phyloP scores from a whole-genome alignment of 2,888 invertebrate genomes.

The Subacronicta megacephala region DNA sequence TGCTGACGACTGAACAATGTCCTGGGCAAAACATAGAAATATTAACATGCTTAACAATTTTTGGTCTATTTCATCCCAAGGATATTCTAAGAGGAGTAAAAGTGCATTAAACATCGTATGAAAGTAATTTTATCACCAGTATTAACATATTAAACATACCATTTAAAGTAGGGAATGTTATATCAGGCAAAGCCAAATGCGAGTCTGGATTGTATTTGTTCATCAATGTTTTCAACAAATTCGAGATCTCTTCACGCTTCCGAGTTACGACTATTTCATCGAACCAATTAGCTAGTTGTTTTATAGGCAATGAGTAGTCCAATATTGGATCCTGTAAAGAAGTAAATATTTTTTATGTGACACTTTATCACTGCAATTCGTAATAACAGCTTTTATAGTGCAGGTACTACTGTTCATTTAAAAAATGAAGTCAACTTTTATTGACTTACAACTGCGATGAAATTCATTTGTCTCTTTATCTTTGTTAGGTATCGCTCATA shows the following conservation, averaged over 20 bases:
- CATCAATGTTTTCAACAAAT: slow-evolving; percentile 93
- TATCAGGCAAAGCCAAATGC: slow-evolving; percentile 91
- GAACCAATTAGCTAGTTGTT: slow-evolving; percentile 96
- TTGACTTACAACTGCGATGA: too few relatives aligned
- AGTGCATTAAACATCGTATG: background rate
- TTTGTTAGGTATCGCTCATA: too few relatives aligned
- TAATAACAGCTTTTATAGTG: too few relatives aligned
- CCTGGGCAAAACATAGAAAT: too few relatives aligned
- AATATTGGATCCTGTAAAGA: slow-evolving; percentile 93
- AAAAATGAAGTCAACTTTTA: too few relatives aligned
- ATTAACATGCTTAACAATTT: too few relatives aligned
- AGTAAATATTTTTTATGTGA: background rate
- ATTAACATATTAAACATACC: slow-evolving; percentile 77
- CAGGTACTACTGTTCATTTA: too few relatives aligned
- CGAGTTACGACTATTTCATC: slow-evolving; percentile 94
- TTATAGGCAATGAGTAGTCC: slow-evolving; percentile 95
- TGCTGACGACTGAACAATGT: too few relatives aligned
- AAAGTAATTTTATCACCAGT: background rate
- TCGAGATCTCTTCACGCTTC: slow-evolving; percentile 96
- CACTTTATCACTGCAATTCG: background rate
- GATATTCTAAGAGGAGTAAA: too few relatives aligned
- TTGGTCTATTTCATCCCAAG: too few relatives aligned
- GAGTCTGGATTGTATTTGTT: slow-evolving; percentile 92
- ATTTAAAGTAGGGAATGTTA: slow-evolving; percentile 93
- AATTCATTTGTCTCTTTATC: too few relatives aligned